Base-by-base conservation (phyloP, 2,113 vertebrate species). In the Trachemys scripta region DNA sequence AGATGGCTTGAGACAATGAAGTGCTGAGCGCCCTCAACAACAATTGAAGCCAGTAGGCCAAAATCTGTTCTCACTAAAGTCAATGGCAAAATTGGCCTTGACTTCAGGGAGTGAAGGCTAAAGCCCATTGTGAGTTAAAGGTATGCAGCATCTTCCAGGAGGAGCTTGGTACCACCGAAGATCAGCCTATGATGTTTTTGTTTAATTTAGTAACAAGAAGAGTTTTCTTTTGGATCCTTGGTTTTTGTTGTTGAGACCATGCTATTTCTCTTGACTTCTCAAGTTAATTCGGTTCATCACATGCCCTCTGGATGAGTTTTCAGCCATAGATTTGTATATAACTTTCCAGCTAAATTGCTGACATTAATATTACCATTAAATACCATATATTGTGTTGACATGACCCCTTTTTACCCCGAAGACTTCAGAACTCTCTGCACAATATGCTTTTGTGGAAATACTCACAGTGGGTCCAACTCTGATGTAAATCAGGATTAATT, bases 301-400 rank as follows among this genome's bases (percentile, higher is more conserved):
- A 47, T 90, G 62, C 8, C 1, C 20, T 59, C 31, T 27, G 53
- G 27, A 62, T 93, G 95, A 88, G 82, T 94, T 96, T 92, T 89
- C 78, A 85, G 83, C 83, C 29, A 42, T 31, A 14, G 59, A 91
- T 42, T 90, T 93, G 65, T 7, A 50, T 5, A 22, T 72, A 49
- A 38, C 3, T 1, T 81, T 22, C 88, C 49, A 24, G n/a, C 9
- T 16, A 53, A 80, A 93, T 93, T 38, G 89, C 31, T 53, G 75
- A 56, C 42, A 85, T n/a, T 75, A 89, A 59, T 65, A 13, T 38
- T 72, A 80, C 27, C 88, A 75, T 53, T 91, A 85, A 85, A 35
- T 85, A 47, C 5, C 50, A 3, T 59, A 10, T 49, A 1, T 57
- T 3, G 72, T 7, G 5, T 24, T 22, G 4, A 38, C 8, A 12